A percentile compares a stretch with the other conserved stretches of the same genome.
Evolutionary conservation across 2,797 vertebrate species (phyloP).

Genomic region (Tinamus major): DNA sequence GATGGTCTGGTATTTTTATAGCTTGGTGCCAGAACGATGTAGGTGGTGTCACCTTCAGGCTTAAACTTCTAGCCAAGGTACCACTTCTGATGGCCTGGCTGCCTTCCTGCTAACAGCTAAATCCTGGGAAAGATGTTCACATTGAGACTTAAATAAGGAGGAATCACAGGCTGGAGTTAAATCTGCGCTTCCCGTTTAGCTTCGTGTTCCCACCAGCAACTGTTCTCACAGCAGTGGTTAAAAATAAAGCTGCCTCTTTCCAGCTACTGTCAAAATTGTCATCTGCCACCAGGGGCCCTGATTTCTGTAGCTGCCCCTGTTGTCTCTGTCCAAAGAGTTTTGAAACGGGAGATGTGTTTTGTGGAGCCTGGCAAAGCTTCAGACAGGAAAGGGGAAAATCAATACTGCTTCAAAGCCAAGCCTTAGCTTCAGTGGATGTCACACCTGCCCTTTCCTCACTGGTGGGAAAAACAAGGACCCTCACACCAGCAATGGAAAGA

Average conservation of each 20-base stretch:
- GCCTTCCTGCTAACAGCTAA: background rate
- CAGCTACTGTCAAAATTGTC: slow-evolving; percentile 36
- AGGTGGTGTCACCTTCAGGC: background rate
- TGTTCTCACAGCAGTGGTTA: slow-evolving; percentile 20
- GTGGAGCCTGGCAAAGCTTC: slow-evolving; percentile 63
- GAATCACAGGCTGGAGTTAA: background rate
- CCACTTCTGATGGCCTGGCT: background rate
- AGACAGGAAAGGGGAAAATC: slow-evolving; percentile 69
- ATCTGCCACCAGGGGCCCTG: slow-evolving; percentile 52
- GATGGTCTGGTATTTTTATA: background rate
- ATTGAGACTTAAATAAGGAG: background rate
- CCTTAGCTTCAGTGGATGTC: slow-evolving; percentile 72
- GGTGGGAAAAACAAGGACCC: slow-evolving; percentile 68
- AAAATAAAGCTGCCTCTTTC: slow-evolving; percentile 70
- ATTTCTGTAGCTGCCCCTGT: slow-evolving; percentile 57
- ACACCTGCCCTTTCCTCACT: slow-evolving; percentile 72
- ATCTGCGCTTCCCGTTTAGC: background rate
- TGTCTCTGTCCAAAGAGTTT: slow-evolving; percentile 62
- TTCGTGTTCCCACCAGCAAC: background rate
- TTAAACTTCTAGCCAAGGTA: background rate
- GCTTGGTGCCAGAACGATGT: background rate
- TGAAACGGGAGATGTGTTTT: slow-evolving; percentile 64
- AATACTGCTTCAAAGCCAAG: slow-evolving; percentile 64
- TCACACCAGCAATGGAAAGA: slow-evolving; percentile 53
- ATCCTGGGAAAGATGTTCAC: background rate